Evolutionary conservation across 2,888 invertebrate species (phyloP).

Genomic region (Hydroisotoma schaefferi): DNA sequence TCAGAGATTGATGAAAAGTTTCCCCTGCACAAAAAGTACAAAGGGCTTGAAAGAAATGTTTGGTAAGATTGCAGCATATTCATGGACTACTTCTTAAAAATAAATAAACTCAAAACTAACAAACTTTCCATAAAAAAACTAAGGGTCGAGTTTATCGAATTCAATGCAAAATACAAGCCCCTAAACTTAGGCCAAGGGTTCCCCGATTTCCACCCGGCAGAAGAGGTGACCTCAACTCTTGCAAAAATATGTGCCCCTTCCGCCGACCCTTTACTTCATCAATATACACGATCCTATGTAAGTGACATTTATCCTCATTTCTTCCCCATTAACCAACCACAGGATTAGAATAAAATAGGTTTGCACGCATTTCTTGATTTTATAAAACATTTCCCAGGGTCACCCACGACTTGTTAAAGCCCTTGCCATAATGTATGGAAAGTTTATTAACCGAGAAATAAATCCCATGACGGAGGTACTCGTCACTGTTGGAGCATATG

Average conservation of each 20-base stretch:
- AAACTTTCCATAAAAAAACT: not conserved
- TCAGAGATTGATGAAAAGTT: slow-evolving; percentile 11
- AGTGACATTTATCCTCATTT: not conserved
- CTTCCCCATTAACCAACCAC: no score
- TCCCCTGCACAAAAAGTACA: slow-evolving; percentile 19
- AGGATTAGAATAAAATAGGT: no score
- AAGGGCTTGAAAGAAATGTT: slow-evolving; percentile 23
- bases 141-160: slow-evolving; percentile 26
- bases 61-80: slow-evolving; percentile 12
- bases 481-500: slow-evolving; percentile 85
- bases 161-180: slow-evolving; percentile 21
- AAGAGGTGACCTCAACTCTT: slow-evolving; percentile 15
- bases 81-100: not conserved
- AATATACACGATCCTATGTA: slow-evolving; percentile 26
- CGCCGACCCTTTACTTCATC: slow-evolving; percentile 15
- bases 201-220: slow-evolving; percentile 24
- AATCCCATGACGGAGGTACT: slow-evolving; percentile 81
- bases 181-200: slow-evolving; percentile 25
- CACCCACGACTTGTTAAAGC: slow-evolving; percentile 83
- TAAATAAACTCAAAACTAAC: not conserved
- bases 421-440: slow-evolving; percentile 77
- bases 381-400: slow-evolving; percentile 63
- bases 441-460: slow-evolving; percentile 67
- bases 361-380: not conserved
- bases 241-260: slow-evolving; percentile 13